Base-by-base conservation (phyloP, 2,888 invertebrate genomes). In the Rhorus exstirpatorius region DNA sequence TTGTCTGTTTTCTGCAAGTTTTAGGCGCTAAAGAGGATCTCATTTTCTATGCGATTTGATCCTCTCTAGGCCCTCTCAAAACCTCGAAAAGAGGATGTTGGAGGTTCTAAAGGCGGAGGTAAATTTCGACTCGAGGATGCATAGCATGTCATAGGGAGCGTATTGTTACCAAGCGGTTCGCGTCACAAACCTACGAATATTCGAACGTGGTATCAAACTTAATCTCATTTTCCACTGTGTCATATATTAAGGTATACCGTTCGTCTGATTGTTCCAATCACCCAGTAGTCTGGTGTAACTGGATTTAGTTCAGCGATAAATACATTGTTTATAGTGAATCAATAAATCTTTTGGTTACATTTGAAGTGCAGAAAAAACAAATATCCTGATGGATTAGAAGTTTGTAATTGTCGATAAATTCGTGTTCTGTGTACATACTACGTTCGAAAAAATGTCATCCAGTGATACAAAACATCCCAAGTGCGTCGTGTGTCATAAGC, bases 401-500 rank as follows among this genome's bases (percentile, higher is more conserved):
- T n/a, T 41, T 41, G 41, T 41, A 41, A 41, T 41, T 41, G 41
- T 41, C 12, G 41, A 41, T 41, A 41, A 6, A n/a, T 41, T 41
- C 41, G 41, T 41, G 4, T 3, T 41, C n/a, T 41, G 41, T 31
- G 31, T 31, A 31, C 31, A 31, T 31, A 31, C 31, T 31, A 44
- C 61, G 46, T 51, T 63, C 21, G 19, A 63, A 3, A 31, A 31
- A 49, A 35, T 75, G 61, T 61, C 38, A 14, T 75, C 31, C 35
- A 26, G 63, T 75, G 75, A 75, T 63, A 75, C 53, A 35, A 63
- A 75, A 44, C 31, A 31, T 31, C 31, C 31, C 31, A 31, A 31
- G 31, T 31, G 31, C 6, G 31, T 31, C 31, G 31, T 31, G 31
- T 79, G 80, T 24, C 77, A 35, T 83, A 53, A n/a, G n/a, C n/a